These are phyloP conservation scores for Cyprinodon tularosa DNA, from an alignment of 2,113 vertebrate genomes.

Conservation along the genomic window DNA sequence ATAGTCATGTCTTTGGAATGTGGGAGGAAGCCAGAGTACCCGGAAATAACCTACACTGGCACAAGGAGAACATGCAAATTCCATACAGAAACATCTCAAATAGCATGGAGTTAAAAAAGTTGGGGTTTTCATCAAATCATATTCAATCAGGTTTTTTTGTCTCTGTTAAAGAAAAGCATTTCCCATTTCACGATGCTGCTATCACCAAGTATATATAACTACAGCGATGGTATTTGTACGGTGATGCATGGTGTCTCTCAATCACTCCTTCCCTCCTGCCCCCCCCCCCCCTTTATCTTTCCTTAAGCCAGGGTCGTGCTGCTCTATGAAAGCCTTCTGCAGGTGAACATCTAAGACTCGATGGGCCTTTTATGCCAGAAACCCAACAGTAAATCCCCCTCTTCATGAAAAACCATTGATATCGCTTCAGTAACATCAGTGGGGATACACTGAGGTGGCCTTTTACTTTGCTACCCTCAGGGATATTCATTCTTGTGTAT, in stretches of 20 bases:
- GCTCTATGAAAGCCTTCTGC: constrained; percentile 44
- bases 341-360: constrained; percentile 15
- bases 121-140: no score
- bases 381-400: constrained; percentile 47
- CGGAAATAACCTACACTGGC: no score
- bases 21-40: no score
- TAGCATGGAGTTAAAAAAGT: no score
- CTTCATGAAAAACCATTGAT: constrained; percentile 63
- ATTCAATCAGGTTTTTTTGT: no score
- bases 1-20: no score
- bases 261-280: constrained; percentile 65
- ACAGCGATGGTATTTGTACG: background rate
- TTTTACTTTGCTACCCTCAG: constrained; percentile 59
- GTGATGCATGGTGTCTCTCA: constrained; percentile 30
- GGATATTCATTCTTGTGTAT: constrained; percentile 58
- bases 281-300: constrained; percentile 31
- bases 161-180: no score
- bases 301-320: constrained; percentile 43
- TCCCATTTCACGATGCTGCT: no score
- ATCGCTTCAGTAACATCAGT: constrained; percentile 63
- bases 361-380: constrained; percentile 13
- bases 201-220: background rate
- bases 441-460: constrained; percentile 45
- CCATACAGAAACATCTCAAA: no score
- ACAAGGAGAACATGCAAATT: no score